Base-by-base conservation (phyloP, 2,797 vertebrate species). In the Eulemur rubriventer region DNA sequence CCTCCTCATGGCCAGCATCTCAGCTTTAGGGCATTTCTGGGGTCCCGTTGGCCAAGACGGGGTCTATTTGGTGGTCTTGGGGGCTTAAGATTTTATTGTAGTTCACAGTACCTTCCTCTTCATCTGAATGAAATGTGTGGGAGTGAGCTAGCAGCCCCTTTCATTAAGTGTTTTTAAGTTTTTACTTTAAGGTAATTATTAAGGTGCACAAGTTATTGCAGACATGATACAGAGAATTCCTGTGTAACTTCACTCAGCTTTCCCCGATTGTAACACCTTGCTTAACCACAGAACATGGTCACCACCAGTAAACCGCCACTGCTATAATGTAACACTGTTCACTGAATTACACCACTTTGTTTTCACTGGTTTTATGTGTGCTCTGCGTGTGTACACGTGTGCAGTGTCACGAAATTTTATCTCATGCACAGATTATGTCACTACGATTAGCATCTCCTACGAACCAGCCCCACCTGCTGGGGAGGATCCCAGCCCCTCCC, bases 251-350 rank as follows among this genome's bases (percentile, higher is more conserved):
- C 52, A 33, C 13, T 43, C 13, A 46, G 28, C 38, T 73, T 26
- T 3, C 20, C 12, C 8, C 12, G 1, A 16, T 4, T 17, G 22
- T 46, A 26, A 6, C 43, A 18, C 16, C 52, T 46, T 8, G 2
- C 43, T 10, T 46, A 24, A 13, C 67, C 38, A 10, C 6, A 4
- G 4, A 14, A 26, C 20, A 46, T 11, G 30, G 30, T 11, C 20
- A 43, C 57, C n/a, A 73, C 84, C 28, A 59, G 38, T 26, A 24
- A 43, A 33, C 28, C 2, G 12, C 26, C 2, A 2, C 13, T 57
- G 18, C 28, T 43, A 50, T 11, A 30, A 70, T 30, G 10, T 59
- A 12, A 28, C 10, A 41, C 8, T n/a, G 9, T 57, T 72, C 41
- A 41, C 38, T 59, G 72, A 72, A 57, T 57, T 7, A 46, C 5